A percentile compares a stretch with the other conserved stretches of the same genome.
phyloP scores from a whole-genome alignment of 53 echinoderm and acorn worm species.

The Temnopleurus reevesii region DNA sequence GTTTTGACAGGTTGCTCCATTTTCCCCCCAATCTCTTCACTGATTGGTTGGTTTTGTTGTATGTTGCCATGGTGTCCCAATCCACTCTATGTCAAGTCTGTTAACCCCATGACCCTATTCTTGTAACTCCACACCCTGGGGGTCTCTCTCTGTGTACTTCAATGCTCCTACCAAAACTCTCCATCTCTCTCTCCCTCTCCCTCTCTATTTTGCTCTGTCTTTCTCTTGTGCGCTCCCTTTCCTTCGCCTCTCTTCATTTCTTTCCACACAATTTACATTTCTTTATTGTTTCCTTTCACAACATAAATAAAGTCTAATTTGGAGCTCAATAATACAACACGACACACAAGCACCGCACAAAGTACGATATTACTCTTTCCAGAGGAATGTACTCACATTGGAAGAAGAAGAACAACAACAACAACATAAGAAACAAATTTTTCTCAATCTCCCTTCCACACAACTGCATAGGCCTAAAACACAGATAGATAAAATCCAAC shows the following conservation, averaged over 20 bases:
- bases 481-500: too few relatives aligned
- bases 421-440: too few relatives aligned
- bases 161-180: background rate
- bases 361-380: too few relatives aligned
- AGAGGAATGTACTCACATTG: too few relatives aligned
- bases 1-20: background rate
- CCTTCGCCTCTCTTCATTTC: background rate
- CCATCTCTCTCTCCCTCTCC: background rate
- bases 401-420: too few relatives aligned
- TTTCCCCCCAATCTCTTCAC: background rate
- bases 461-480: too few relatives aligned
- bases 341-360: too few relatives aligned
- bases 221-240: background rate
- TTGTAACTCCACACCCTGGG: constrained; percentile 24
- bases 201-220: background rate
- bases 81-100: background rate
- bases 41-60: constrained; percentile 37
- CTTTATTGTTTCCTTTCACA: background rate
- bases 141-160: background rate
- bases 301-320: too few relatives aligned
- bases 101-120: constrained; percentile 5
- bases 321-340: too few relatives aligned
- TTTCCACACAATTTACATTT: background rate
- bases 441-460: too few relatives aligned
- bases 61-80: constrained; percentile 28